Evolutionary conservation across 1,140 invertebrate species (phyloP).

Genomic region (Aphelinus atriplicis): DNA sequence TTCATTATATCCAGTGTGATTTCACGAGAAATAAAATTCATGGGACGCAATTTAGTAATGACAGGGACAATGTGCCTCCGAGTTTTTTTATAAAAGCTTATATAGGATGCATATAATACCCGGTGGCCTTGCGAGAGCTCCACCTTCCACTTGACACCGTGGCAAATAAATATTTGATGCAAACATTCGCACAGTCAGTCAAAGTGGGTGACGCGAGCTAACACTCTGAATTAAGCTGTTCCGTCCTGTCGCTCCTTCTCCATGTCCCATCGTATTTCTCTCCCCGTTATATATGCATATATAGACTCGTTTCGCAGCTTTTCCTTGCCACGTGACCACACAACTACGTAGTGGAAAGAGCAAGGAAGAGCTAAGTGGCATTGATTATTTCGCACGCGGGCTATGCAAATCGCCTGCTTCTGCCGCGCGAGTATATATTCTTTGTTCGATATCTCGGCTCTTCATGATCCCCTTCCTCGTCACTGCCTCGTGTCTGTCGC

Average conservation of each 20-base stretch:
- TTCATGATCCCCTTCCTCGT: conserved; percentile 24
- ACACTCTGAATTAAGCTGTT: neutral
- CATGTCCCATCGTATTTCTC: conserved; percentile 30
- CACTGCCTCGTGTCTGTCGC: conserved; percentile 49
- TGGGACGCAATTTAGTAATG: too few relatives aligned
- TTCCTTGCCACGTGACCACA: neutral
- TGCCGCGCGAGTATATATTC: conserved; percentile 33
- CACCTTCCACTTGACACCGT: conserved; percentile 1
- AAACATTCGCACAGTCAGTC: conserved; percentile 18
- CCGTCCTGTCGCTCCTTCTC: conserved; percentile 3
- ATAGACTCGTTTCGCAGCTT: too few relatives aligned
- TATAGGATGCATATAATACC: conserved; percentile 13
- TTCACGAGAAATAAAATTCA: too few relatives aligned
- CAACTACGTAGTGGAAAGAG: neutral
- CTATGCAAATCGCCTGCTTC: conserved; percentile 58
- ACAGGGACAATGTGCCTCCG: too few relatives aligned
- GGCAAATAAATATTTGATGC: conserved; percentile 23
- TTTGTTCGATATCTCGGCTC: conserved; percentile 43
- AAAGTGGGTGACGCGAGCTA: neutral
- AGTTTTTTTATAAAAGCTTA: neutral
- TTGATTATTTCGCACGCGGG: conserved; percentile 61
- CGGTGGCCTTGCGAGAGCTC: neutral
- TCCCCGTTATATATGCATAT: neutral
- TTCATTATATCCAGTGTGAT: too few relatives aligned
- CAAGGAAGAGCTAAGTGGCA: conserved; percentile 49